Conservation (phyloP, 2,113 vertebrate genomes). For the Talpa occidentalis region DNA sequence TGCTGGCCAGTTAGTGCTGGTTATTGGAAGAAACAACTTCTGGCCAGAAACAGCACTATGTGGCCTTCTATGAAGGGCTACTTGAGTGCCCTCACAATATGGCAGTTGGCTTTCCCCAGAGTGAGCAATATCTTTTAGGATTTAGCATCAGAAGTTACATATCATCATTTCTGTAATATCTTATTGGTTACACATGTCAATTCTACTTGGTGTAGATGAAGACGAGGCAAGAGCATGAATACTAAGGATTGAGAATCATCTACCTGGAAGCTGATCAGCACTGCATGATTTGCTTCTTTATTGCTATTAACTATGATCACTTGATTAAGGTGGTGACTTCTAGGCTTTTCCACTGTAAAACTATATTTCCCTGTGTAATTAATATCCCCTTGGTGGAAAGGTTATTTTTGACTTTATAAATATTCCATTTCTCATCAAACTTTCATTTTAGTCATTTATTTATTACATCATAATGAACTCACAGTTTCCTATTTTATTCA, state of each 20-base stretch:
- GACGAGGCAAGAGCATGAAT: not conserved
- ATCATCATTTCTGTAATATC: not conserved
- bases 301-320: not conserved
- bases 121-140: not conserved
- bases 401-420: slow-evolving; percentile 22
- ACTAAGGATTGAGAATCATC: not conserved
- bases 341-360: not conserved
- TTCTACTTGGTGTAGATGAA: not conserved
- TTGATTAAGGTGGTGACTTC: not conserved
- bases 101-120: not conserved
- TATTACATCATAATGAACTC: not conserved
- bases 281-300: not conserved
- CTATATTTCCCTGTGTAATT: not conserved
- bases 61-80: not conserved
- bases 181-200: not conserved
- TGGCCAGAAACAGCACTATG: not conserved
- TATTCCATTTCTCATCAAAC: slow-evolving; percentile 17
- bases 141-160: not conserved
- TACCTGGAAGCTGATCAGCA: not conserved
- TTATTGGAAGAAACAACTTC: not conserved
- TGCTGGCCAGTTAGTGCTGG: not conserved
- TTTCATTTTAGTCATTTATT: slow-evolving; percentile 43
- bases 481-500: not conserved
- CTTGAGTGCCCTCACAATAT: not conserved
- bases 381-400: not conserved